Evolutionary conservation across 2,888 invertebrate genomes (phyloP), one percentile per base, ranked within the genome.

Genomic region (Caenorhabditis auriculariae): DNA sequence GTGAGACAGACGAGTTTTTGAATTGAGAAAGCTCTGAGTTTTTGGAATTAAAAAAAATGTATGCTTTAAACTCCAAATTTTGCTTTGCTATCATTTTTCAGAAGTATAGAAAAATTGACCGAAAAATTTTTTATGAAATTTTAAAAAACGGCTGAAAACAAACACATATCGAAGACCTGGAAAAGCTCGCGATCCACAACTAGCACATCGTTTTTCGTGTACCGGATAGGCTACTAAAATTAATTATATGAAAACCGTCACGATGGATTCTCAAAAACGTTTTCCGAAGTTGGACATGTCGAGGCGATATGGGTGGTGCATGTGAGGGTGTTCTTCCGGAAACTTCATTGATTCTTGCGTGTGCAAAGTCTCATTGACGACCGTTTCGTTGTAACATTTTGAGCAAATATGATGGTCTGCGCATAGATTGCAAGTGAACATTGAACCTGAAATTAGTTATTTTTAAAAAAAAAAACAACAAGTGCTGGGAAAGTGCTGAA

Each of bases 151-250:
- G 12, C 17, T 2, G 6, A 32, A 47, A 35, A 58, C 59, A 53
- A 29, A 64, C 64, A 64, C 53, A 47, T 64, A 64, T n/a, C 64
- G 56, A 23, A 64, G 44, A 39, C 64, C 64, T 35, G 64, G 64
- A 49, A 64, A 64, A 45, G 58, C 56, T 56, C 54, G 54, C n/a
- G 64, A 55, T 35, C 64, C 59, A 50, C 64, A 64, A 46, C 56
- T 56, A 5, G 59, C 64, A 44, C 64, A 64, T 29, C 56, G 59
- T 15, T 64, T 53, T 29, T 64, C 60, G 29, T 64, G 64, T 21
- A 64, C 64, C 42, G 64, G 64, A 54, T 56, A 64, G 23, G 64
- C 64, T 23, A 60, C 64, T 64, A 54, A 51, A 62, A 38, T 47
- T 32, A 32, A 9, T 32, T 32, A 12, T 12, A 32, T 9, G n/a